Percentiles rank a stretch among this genome's conserved stretches.
Evolutionary conservation across 2,888 invertebrate species (phyloP).

Genomic region (Tinea semifulvella): DNA sequence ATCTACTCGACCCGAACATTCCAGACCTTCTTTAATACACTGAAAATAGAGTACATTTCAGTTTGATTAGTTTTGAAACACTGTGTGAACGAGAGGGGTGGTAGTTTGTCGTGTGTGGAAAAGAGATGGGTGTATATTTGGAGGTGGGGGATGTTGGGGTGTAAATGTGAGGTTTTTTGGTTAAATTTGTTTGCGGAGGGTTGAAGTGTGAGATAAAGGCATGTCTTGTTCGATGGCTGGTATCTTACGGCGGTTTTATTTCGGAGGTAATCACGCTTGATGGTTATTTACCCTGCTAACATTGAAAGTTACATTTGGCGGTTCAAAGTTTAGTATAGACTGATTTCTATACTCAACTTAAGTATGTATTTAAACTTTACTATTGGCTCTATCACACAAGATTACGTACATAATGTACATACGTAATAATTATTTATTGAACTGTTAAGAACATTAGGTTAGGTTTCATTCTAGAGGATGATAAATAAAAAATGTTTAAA

Average conservation of each 20-base stretch:
- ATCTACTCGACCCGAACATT: not conserved
- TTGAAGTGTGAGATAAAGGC: not conserved
- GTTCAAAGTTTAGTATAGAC: too few species aligned
- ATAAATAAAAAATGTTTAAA: too few species aligned
- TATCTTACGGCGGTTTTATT: not conserved
- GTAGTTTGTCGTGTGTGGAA: not conserved
- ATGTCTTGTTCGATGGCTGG: not conserved
- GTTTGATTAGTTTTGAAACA: not conserved
- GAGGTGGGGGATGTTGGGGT: not conserved
- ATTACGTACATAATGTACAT: too few species aligned
- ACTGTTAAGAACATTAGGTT: too few species aligned
- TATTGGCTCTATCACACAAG: too few species aligned
- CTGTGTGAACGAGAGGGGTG: not conserved
- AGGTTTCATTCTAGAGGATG: too few species aligned
- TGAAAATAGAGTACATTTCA: not conserved
- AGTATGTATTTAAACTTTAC: too few species aligned
- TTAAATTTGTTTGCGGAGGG: not conserved
- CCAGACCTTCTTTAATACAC: not conserved
- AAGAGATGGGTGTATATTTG: not conserved
- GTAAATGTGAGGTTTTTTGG: constrained; percentile 1
- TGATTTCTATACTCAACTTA: too few species aligned
- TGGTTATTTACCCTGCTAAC: too few species aligned
- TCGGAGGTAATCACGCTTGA: too few species aligned
- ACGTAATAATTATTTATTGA: too few species aligned
- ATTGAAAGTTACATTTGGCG: too few species aligned